Base-by-base conservation (phyloP, 2,888 invertebrate species). In the Eupithecia subumbrata region DNA sequence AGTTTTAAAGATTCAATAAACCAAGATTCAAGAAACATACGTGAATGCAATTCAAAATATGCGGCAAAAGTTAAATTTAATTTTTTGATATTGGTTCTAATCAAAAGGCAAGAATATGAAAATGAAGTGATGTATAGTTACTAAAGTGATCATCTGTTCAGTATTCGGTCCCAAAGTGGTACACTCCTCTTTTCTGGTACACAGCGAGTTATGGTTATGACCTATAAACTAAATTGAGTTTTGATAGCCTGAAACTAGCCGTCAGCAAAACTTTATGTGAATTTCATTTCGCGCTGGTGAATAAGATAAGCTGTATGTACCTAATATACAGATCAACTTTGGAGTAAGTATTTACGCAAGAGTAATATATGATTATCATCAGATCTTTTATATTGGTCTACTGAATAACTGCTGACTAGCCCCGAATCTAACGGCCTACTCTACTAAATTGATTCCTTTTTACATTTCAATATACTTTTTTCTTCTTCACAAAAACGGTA, bases 191-290 rank as follows among this genome's bases (percentile, higher is more conserved):
- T 43, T 45, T 68, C 25, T 43, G 68, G 68, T 68, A 68, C 43
- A 68, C 43, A 68, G 43, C 37, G 40, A 68, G 43, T 68, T 68
- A 68, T 68, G 68, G 68, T 45, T 67, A 67, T 37, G 34, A 70
- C 70, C 71, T 60, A 71, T 60, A 71, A 70, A 70, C 30, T 68
- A 68, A 68, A 68, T 68, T 68, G 68, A 40, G 68, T 68, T 68
- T 68, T 68, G 70, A 60, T 74, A 69, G 69, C 64, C 37, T 43
- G 45, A 72, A 72, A 37, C 69, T 73, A 69, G 64, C 45, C 48
- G 64, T 68, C 73, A 75, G 75, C 68, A 72, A 73, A 74, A 68
- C 25, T 68, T 68, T 71, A 69, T 71, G 73, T 63, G 69, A 67
- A 69, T 73, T 45, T 60, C 30, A 64, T 76, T 43, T 48, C 16